Conservation (phyloP, 2,113 vertebrate species). For the Pseudorectes ferrugineus region DNA sequence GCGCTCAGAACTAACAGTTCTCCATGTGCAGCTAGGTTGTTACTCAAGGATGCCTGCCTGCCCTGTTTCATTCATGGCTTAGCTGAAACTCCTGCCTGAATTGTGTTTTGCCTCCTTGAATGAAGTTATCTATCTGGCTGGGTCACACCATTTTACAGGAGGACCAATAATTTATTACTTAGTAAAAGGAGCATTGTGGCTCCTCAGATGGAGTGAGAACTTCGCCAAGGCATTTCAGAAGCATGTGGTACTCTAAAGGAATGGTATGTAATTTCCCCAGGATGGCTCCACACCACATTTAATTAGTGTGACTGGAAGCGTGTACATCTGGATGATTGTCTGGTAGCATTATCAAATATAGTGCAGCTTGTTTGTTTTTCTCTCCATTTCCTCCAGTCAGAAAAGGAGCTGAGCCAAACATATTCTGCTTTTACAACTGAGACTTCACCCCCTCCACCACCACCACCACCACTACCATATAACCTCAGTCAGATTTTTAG, state of each 20-base stretch:
- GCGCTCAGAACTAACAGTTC: not conserved
- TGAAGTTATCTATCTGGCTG: not conserved
- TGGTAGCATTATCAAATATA: conserved; percentile 27
- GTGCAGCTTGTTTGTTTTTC: not conserved
- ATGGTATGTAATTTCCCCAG: not conserved
- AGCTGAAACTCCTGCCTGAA: not conserved
- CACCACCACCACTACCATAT: too few relatives aligned
- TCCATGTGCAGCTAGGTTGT: not conserved
- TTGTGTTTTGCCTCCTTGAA: not conserved
- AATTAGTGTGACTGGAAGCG: not conserved
- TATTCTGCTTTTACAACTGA: not conserved
- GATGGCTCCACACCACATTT: conserved; percentile 20
- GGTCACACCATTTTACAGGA: not conserved
- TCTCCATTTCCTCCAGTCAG: not conserved
- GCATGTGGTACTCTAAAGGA: not conserved
- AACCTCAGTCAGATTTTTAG: not conserved
- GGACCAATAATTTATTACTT: not conserved
- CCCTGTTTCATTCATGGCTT: not conserved
- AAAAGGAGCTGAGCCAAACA: not conserved
- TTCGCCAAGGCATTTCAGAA: not conserved
- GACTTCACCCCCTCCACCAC: not conserved
- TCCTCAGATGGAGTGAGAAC: not conserved
- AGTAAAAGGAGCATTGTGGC: not conserved
- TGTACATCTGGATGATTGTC: conserved; percentile 21
- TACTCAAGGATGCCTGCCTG: not conserved